Conservation (phyloP, 2,797 vertebrate genomes). For the Acanthiza pusilla region DNA sequence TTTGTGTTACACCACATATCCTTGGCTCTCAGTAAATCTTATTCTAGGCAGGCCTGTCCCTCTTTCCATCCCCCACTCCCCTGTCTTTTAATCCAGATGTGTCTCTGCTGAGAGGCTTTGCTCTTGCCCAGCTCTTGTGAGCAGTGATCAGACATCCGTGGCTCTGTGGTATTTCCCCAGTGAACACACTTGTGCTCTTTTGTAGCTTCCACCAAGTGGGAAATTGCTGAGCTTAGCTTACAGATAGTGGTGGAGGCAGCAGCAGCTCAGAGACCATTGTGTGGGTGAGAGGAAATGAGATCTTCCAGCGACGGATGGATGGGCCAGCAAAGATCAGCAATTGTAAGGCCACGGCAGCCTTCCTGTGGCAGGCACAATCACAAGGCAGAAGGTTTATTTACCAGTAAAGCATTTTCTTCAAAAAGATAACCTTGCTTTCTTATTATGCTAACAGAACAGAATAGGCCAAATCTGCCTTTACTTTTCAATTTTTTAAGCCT, state of each 20-base stretch:
- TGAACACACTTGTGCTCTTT: background rate
- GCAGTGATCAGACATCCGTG: background rate
- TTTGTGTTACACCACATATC: background rate
- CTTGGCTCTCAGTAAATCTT: background rate
- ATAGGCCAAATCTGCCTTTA: background rate
- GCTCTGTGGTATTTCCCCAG: background rate
- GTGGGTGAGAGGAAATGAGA: background rate
- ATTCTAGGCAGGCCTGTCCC: background rate
- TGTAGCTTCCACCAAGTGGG: background rate
- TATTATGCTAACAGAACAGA: background rate
- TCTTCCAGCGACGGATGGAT: background rate
- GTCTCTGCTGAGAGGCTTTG: background rate
- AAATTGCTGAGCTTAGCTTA: background rate
- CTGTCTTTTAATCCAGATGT: background rate
- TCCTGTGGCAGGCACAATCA: background rate
- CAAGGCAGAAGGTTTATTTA: background rate
- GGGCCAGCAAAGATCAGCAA: background rate
- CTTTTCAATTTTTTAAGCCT: background rate
- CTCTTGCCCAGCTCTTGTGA: background rate
- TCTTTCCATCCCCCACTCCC: rapidly evolving
- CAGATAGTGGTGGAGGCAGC: background rate
- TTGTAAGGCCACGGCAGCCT: background rate
- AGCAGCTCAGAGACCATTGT: background rate
- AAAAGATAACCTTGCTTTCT: background rate
- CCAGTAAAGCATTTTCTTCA: background rate